A percentile compares a stretch with the other conserved stretches of the same genome.
These are phyloP conservation scores for Saturnia japonica DNA, from an alignment of 2,888 invertebrate genomes.

Conservation along the genomic window DNA sequence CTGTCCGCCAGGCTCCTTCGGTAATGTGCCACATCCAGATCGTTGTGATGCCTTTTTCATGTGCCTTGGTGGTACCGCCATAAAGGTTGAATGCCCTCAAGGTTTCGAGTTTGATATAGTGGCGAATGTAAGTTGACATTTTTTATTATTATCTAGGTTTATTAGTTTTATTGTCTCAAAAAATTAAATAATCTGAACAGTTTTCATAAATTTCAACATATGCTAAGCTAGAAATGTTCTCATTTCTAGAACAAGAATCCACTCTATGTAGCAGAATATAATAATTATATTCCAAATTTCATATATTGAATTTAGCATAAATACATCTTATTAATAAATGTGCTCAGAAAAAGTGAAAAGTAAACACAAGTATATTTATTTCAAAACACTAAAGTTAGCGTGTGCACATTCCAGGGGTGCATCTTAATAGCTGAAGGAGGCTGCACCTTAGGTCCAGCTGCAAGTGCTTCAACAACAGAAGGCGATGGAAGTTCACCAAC, in stretches of 20 bases:
- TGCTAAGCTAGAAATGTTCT: too few species aligned
- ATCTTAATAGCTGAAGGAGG: constrained; percentile 35
- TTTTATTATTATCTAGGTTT: too few species aligned
- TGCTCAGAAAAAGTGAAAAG: constrained; percentile 30
- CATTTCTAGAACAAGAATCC: too few species aligned
- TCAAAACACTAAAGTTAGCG: too few species aligned
- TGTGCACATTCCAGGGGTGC: constrained; percentile 31
- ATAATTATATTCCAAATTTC: too few species aligned
- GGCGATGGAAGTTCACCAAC: not conserved
- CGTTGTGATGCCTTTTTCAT: constrained; percentile 41
- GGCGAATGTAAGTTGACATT: constrained; percentile 18
- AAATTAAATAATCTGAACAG: too few species aligned
- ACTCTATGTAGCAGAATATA: too few species aligned
- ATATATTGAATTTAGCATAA: too few species aligned
- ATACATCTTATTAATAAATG: not conserved
- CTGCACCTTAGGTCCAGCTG: constrained; percentile 29
- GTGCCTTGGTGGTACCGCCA: constrained; percentile 35
- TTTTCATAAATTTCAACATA: too few species aligned
- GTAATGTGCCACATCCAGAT: constrained; percentile 40
- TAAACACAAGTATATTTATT: too few species aligned
- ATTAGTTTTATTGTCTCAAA: too few species aligned
- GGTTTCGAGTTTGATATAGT: constrained; percentile 43
- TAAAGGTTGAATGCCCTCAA: constrained; percentile 33
- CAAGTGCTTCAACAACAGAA: constrained; percentile 17
- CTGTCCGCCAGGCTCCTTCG: constrained; percentile 37